phyloP scores from a whole-genome alignment of 2,797 vertebrate genomes.

The Triplophysa bombifrons region DNA sequence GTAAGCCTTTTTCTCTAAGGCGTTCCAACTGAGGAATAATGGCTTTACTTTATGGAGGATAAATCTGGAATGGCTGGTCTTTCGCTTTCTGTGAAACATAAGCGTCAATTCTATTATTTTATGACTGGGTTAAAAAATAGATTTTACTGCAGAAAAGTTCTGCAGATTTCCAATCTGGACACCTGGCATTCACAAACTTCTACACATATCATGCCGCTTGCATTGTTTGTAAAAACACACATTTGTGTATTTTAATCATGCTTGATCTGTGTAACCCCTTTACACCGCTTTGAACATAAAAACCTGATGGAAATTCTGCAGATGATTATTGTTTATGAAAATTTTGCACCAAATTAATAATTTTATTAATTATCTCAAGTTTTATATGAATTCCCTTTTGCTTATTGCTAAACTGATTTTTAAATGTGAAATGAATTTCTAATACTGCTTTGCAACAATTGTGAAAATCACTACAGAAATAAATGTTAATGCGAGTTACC shows the following conservation, averaged over 20 bases:
- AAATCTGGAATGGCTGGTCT: not conserved
- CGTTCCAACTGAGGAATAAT: slow-evolving; percentile 1
- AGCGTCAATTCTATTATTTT: slow-evolving; percentile 5
- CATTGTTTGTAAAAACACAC: not conserved
- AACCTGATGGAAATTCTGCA: too few species aligned
- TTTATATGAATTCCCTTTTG: too few species aligned
- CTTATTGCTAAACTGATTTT: too few species aligned
- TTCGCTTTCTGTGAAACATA: not conserved
- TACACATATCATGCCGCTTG: not conserved
- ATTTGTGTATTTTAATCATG: not conserved
- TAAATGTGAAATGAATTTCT: too few species aligned
- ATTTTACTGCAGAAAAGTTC: not conserved
- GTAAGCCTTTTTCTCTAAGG: slow-evolving; percentile 15
- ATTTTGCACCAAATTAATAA: too few species aligned
- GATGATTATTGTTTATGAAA: too few species aligned
- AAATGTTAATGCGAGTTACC: not conserved
- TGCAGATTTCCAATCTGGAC: not conserved
- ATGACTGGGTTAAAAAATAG: not conserved
- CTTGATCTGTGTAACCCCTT: not conserved
- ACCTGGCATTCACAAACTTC: too few species aligned
- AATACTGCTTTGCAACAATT: too few species aligned
- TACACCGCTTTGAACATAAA: too few species aligned
- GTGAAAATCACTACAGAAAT: too few species aligned
- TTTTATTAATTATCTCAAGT: too few species aligned
- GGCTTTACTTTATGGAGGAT: not conserved